These are phyloP conservation scores for Apis dorsata DNA, from an alignment of 1,140 invertebrate genomes.

Conservation along the genomic window DNA sequence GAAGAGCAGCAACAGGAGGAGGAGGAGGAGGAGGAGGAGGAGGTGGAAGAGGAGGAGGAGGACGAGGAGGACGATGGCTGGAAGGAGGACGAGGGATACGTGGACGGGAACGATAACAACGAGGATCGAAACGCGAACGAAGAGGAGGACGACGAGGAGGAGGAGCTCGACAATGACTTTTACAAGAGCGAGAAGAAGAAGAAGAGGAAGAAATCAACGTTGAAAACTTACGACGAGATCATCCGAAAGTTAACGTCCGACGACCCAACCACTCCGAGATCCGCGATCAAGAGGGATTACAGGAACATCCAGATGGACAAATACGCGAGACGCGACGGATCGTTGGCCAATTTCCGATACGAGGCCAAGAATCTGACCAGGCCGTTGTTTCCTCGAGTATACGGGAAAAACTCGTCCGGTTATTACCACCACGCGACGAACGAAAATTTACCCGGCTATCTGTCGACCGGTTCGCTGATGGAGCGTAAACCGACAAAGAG, in stretches of 20 bases:
- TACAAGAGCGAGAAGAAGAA: constrained; percentile 35
- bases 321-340: constrained; percentile 66
- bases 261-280: constrained; percentile 65
- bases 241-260: constrained; percentile 73
- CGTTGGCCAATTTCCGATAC: constrained; percentile 64
- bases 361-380: constrained; percentile 57
- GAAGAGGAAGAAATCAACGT: constrained; percentile 46
- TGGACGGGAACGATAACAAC: constrained; percentile 56
- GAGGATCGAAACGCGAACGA: constrained; percentile 53
- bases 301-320: constrained; percentile 69
- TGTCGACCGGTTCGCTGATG: not conserved
- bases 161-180: constrained; percentile 63
- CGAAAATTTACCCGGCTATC: constrained; percentile 23
- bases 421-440: constrained; percentile 14
- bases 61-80: constrained; percentile 21
- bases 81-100: constrained; percentile 63
- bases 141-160: constrained; percentile 59
- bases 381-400: not conserved
- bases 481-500: constrained; percentile 35
- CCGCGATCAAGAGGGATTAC: constrained; percentile 64
- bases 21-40: not conserved
- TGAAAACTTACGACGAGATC: constrained; percentile 76
- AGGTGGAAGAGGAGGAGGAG: no score
- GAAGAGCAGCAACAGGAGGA: constrained; percentile 24
- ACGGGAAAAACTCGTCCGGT: not conserved